A percentile compares a stretch with the other conserved stretches of the same genome.
phyloP scores from a whole-genome alignment of 2,888 invertebrate genomes.

The Biston stratarius region DNA sequence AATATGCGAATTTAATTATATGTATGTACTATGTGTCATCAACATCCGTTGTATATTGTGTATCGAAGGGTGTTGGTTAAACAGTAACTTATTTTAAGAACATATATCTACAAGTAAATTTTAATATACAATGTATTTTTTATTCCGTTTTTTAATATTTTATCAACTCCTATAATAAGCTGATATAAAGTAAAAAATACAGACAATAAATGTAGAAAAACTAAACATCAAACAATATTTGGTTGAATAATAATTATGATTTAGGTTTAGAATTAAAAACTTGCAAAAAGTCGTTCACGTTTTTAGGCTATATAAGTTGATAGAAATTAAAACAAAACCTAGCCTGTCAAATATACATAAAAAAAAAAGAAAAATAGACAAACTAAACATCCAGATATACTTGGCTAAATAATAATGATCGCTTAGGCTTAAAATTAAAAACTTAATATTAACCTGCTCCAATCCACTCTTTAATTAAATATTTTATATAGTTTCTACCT shows the following conservation, averaged over 20 bases:
- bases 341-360: no score
- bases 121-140: conserved; percentile 75
- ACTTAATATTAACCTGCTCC: conserved; percentile 57
- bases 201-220: background rate
- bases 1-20: conserved; percentile 50
- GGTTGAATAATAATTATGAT: background rate
- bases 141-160: conserved; percentile 49
- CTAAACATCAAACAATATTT: no score
- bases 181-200: no score
- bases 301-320: no score
- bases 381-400: no score
- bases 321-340: no score
- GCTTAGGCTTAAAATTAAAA: background rate
- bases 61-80: conserved; percentile 82
- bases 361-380: no score
- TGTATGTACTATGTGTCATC: conserved; percentile 49
- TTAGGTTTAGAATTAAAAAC: background rate
- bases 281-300: no score
- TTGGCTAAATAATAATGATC: no score
- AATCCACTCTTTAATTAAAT: conserved; percentile 74
- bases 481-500: conserved; percentile 66
- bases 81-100: conserved; percentile 80
- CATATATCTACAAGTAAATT: conserved; percentile 75
- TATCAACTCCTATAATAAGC: no score
- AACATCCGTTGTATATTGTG: conserved; percentile 74